These are phyloP conservation scores for Salminus brasiliensis DNA, from an alignment of 2,113 vertebrate genomes.

Conservation along the genomic window DNA sequence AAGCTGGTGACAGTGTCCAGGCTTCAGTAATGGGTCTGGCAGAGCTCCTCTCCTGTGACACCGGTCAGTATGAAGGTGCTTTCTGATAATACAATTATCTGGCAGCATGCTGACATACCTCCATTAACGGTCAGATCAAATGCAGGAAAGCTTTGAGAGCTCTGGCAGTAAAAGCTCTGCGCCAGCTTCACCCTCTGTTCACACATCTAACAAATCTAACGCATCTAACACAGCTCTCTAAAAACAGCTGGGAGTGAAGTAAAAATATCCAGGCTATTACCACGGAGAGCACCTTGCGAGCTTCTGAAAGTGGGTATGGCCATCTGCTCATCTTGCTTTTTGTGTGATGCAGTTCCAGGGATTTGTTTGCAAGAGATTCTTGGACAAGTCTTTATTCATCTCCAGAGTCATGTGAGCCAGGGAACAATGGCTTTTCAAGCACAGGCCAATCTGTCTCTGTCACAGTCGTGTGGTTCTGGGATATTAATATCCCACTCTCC, in stretches of 20 bases:
- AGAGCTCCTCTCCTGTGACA: background rate
- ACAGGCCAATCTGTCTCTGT: constrained; percentile 25
- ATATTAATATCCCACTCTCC: constrained; percentile 40
- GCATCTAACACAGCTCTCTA: background rate
- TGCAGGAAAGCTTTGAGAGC: background rate
- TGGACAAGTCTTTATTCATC: background rate
- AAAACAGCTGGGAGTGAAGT: background rate
- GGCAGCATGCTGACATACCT: background rate
- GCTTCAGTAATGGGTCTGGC: background rate
- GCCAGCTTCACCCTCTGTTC: background rate
- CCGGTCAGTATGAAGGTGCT: constrained; percentile 7
- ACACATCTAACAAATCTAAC: background rate
- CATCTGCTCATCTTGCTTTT: background rate
- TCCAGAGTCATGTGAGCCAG: background rate
- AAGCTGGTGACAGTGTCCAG: background rate
- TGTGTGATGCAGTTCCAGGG: background rate
- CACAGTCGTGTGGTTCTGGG: constrained; percentile 4
- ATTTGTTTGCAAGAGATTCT: background rate
- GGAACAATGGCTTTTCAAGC: constrained; percentile 14
- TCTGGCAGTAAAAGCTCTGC: background rate
- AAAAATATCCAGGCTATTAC: constrained; percentile 5
- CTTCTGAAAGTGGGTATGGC: background rate
- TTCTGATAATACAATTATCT: constrained; percentile 28
- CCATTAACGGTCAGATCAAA: constrained; percentile 14
- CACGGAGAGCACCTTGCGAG: background rate